Evolutionary conservation across 1,140 invertebrate genomes (phyloP), one percentile per base, ranked within the genome.

Genomic region (Ceratitis capitata): DNA sequence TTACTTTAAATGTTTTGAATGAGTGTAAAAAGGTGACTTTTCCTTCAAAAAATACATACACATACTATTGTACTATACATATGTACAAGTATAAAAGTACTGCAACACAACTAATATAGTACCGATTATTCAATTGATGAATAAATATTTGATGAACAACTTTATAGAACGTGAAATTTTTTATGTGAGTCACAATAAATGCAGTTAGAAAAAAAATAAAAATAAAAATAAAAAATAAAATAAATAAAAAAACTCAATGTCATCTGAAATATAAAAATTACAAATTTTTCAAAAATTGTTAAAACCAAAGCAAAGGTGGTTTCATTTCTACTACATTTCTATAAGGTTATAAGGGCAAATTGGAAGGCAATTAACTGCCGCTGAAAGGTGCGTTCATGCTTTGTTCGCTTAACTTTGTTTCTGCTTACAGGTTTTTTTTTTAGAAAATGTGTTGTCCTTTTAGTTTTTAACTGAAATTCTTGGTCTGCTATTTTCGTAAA

Each of bases 231-330:
- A 51, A 47, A 26, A 49, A 51, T 10, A 82, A 82, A 61, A 84
- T 39, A 51, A 85, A 82, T 42, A 56, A 61, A 56, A 61, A 85
- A 82, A 58, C 26, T 64, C 45, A 83, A 85, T 61, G 26, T 61
- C 53, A 61, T 85, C 82, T 85, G 58, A 53, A 82, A 64, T 85
- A 74, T 58, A 82, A 32, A 85, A 83, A 49, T 53, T 19, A 85
- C 29, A 0, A n/a, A 35, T 78, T 45, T 78, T 78, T 5, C 26
- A 78, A 78, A 78, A 26, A 23, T 78, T 45, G 6, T 78, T 35
- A 9, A 78, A 78, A 69, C 32, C 16, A 39, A 69, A 19, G 19
- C 3, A n/a, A 78, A 78, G 26, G 23, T 42, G 39, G 69, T 78
- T 78, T 78, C 45, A 45, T 78, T 78, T 78, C 35, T 78, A 39